Base-by-base conservation (phyloP, 2,113 vertebrate species). In the Corydoras sp. region DNA sequence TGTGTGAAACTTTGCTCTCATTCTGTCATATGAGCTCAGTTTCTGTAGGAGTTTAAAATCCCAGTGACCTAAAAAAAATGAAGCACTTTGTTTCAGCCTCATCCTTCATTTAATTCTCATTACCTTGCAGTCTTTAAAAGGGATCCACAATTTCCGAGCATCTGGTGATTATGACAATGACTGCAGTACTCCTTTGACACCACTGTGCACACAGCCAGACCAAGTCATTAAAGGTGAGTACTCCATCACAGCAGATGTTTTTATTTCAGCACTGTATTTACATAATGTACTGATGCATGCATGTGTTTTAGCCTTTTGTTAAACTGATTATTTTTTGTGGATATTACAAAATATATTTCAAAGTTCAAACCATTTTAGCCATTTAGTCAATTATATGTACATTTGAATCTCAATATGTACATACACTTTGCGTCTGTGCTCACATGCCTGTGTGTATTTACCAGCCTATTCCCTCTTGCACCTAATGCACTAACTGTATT, bases 81-180 rank as follows among this genome's bases (percentile, higher is more conserved):
- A 60, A 29, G 11, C 24, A 56, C 53, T 55, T 58, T 59, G 55
- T 55, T 68, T 31, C 30, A 62, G 72, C 49, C 15, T 62, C 50
- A 62, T 11, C 32, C 67, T 62, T 53, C 31, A 55, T 54, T 67
- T 43, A 62, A 62, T 74, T n/a, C 49, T 18, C 81, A 78, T 83
- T 66, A 32, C 83, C 72, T 30, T 62, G 58, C 84, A 99, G 97
- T 95, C 94, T 82, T 80, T 98, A 85, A 99, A 99, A 84, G 96
- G 94, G 88, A 95, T 98, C 82, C 94, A 96, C 86, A 99, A 98
- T 86, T 99, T 98, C 79, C 88, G 96, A 88, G 88, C 95, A 53
- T 98, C 97, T 71, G 97, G 96, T 74, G 97, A 99, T 83, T 98
- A 98, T 53, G 97, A 99, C 88, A 99, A 96, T 6, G 96, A 98